Percentiles rank a stretch among this genome's conserved stretches.
Conservation (phyloP, 2,888 invertebrate genomes). For the Dasypogon diadema region DNA sequence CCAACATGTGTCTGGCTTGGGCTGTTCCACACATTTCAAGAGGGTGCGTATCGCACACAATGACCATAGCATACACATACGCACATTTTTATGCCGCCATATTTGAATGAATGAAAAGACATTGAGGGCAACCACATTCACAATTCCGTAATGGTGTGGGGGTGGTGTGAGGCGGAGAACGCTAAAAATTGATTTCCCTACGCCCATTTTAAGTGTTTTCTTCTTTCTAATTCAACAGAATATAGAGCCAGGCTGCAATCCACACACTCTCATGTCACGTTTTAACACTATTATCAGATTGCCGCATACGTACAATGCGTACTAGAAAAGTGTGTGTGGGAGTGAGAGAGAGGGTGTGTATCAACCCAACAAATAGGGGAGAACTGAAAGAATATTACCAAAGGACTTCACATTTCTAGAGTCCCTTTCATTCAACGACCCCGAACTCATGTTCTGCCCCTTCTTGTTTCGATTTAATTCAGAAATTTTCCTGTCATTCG, state of each 20-base stretch:
- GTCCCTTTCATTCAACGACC: neutral
- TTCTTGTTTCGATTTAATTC: neutral
- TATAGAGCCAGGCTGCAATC: no score
- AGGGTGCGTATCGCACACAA: constrained; percentile 1
- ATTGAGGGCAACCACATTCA: constrained; percentile 1
- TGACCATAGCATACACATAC: neutral
- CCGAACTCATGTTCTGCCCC: no score
- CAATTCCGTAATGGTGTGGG: no score
- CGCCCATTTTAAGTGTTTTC: neutral
- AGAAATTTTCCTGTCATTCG: neutral
- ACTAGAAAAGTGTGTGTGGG: no score
- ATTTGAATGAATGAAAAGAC: neutral
- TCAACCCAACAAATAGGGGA: no score
- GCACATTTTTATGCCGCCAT: neutral
- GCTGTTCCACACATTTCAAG: neutral
- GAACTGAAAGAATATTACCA: neutral
- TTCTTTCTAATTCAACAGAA: neutral
- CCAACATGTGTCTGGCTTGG: neutral
- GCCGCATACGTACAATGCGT: no score
- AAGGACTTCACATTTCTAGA: neutral
- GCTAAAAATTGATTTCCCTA: neutral
- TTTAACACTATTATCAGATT: no score
- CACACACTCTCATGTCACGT: neutral
- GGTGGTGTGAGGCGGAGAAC: neutral
- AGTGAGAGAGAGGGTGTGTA: no score